phyloP scores from a whole-genome alignment of 2,888 invertebrate species.

The Bibio marci region DNA sequence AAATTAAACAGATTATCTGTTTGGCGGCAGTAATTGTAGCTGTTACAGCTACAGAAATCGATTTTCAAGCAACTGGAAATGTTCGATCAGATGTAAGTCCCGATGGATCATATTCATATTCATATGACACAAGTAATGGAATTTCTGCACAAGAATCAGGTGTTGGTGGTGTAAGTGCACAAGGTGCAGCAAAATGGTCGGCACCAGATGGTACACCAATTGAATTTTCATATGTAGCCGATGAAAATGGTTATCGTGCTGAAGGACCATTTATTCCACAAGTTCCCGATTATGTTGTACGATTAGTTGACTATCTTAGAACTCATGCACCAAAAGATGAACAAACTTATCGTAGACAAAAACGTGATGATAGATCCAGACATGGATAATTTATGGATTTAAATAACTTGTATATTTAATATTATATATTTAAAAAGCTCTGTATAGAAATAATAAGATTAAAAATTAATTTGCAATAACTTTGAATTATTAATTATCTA shows the following conservation, averaged over 20 bases:
- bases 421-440: no score
- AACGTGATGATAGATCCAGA: no score
- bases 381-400: no score
- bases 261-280: constrained; percentile 6
- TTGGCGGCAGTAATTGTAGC: no score
- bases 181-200: constrained; percentile 6
- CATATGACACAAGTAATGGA: constrained; percentile 6
- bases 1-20: no score
- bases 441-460: no score
- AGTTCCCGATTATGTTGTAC: constrained; percentile 3
- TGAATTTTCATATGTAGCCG: constrained; percentile 6
- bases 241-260: constrained; percentile 7
- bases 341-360: no score
- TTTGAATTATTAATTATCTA: no score
- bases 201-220: constrained; percentile 6
- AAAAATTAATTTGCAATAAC: no score
- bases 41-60: no score
- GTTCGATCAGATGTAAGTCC: background rate
- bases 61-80: no score
- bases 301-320: constrained; percentile 4
- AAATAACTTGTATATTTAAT: no score
- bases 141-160: constrained; percentile 6
- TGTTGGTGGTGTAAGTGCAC: constrained; percentile 5
- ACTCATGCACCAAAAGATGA: constrained; percentile 2
- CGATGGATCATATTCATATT: constrained; percentile 6